Base-by-base conservation (phyloP, 2,797 vertebrate species). In the Scyliorhinus canicula region DNA sequence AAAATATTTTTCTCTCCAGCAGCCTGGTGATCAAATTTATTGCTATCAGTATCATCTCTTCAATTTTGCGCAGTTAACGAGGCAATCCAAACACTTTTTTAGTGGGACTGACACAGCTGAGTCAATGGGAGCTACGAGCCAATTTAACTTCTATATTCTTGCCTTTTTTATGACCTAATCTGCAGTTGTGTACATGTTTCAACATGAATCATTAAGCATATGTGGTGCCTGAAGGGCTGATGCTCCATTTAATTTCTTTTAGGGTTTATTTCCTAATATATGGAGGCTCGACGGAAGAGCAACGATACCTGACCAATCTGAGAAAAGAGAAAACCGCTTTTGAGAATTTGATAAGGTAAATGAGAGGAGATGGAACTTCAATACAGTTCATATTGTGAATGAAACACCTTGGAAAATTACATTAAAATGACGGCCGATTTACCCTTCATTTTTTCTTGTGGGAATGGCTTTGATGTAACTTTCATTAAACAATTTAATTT, bases 181-280 rank as follows among this genome's bases (percentile, higher is more conserved):
- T 74, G 67, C 67, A 94, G 47, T 35, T 69, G 28, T 69, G 63
- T 50, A 52, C 93, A 52, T 90, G 86, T 93, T 93, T 93, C 28
- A 71, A 8, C 14, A 31, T 94, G 67, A 94, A 94, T 74, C 67
- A 74, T 94, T 94, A 74, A 5, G 26, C 31, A 55, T 21, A 24
- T 52, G 93, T 74, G 44, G 4, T 55, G 93, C 67, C 67, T 71
- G 47, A 94, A 74, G 14, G 12, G 31, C 47, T 63, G 55, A 84
- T 95, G 95, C 31, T 86, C 31, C 28, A 79, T 79, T 77, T 40
- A 52, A 67, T 71, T 93, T 65, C 8, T 96, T 96, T 0, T 67
- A 98, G 99, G 96, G 99, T 99, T 95, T 99, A 99, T 96, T 99
- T 99, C 96, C 98, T 99, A 8, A 98, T 99, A 90, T 99, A 99